Base-by-base conservation (phyloP, 2,888 invertebrate genomes). In the Lepidochitona cinerea region DNA sequence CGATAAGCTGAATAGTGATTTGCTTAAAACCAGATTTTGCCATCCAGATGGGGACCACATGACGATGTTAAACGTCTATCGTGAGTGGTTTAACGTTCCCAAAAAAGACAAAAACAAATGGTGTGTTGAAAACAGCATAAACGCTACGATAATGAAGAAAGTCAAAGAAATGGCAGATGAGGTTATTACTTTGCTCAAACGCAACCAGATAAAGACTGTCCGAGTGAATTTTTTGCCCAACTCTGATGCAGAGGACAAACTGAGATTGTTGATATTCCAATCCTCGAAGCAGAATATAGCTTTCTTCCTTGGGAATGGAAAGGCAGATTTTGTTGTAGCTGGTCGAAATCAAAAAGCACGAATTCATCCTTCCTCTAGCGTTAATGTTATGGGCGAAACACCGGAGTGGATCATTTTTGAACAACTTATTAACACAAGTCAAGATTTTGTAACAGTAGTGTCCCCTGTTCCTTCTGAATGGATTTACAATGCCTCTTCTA, bases 81-180 rank as follows among this genome's bases (percentile, higher is more conserved):
- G 83, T 68, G 79, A 79, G 35, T 89, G 89, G 88, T 68, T 77
- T 35, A 53, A 73, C 12, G 69, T 84, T 26, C 79, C 80, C 7
- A 84, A 84, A 72, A 81, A 78, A 37, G 68, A 75, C 12, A 87
- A 85, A 72, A 81, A 81, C 5, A 79, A 79, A 35, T 90, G 89
- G 88, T 89, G 89, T 75, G 75, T 78, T 36, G 71, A 81, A n/a
- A 89, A 91, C 75, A 84, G 83, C 71, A 83, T 91, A 41, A 90
- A 90, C 78, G 87, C 83, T 14, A 89, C 87, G 79, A 78, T 86
- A 4, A 83, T 90, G 76, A 81, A 83, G 52, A 79, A 81, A 7
- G 83, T 83, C 5, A 74, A 81, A 35, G 86, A 86, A 18, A 78
- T 71, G 35, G 77, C 86, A 1, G 81, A 81, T 23, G 88, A 88